Base-by-base conservation (phyloP, 2,888 invertebrate species). In the Uropetala carovei region DNA sequence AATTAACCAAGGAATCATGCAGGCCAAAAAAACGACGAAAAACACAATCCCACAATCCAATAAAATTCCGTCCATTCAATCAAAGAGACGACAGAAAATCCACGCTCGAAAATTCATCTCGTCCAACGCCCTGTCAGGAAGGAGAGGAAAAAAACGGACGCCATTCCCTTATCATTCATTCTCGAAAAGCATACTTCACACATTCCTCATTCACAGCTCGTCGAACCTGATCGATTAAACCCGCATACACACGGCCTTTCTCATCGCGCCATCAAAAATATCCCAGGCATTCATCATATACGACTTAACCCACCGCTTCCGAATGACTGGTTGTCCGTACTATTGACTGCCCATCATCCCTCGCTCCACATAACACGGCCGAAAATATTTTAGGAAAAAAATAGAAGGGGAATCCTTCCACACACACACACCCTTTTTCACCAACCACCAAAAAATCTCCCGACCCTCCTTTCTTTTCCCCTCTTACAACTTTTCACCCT, bases 151-250 rank as follows among this genome's bases (percentile, higher is more conserved):
- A 75, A 75, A 27, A n/a, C 11, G 18, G 22, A 10, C 3, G 75
- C 43, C 43, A 43, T 43, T 43, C 43, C 75, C 75, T 75, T 75
- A 75, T 75, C 75, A 75, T 75, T 75, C 60, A 59, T 64, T 60
- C 86, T 89, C 89, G 64, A 60, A 89, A 64, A 89, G 60, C 89
- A 68, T 68, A 30, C 56, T 89, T 64, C 27, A 18, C 64, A 43
- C 68, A 89, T 68, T 64, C 43, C 64, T 89, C 64, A 89, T 68
- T 60, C 89, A 68, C 89, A 89, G 64, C 64, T 89, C 64, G 89
- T 89, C 89, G 89, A 43, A 68, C 43, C 8, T 64, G 43, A 89
- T 89, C 89, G 89, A 89, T 89, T 68, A 64, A 64, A n/a, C 64
- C 64, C 4, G 18, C 59, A 59, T 22, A 60, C 84, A 56, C 27